Percentiles rank a stretch among this genome's conserved stretches.
Evolutionary conservation across 2,113 vertebrate genomes (phyloP).

Genomic region (Eolophus roseicapilla): DNA sequence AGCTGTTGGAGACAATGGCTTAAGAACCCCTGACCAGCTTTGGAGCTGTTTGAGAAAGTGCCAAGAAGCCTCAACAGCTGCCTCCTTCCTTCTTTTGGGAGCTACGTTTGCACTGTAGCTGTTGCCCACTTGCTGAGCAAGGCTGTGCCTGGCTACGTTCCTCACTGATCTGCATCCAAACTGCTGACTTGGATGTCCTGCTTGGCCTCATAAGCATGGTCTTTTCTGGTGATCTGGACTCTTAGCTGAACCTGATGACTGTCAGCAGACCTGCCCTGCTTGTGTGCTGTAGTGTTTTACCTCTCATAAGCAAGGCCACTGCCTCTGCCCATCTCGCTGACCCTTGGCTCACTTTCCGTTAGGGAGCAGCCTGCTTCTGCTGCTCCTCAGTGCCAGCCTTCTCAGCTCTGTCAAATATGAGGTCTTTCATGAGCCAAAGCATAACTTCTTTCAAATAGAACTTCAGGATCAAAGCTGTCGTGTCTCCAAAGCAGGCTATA

Average conservation of each 20-base stretch:
- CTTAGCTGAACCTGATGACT: background rate
- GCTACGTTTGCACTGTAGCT: accelerated
- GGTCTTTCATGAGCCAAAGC: background rate
- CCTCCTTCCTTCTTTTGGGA: background rate
- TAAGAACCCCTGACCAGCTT: background rate
- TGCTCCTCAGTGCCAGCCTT: background rate
- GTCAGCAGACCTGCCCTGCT: background rate
- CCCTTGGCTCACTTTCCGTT: background rate
- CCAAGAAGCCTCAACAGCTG: background rate
- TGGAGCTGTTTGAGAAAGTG: background rate
- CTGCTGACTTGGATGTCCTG: background rate
- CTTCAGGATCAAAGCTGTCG: background rate
- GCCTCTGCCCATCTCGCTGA: background rate
- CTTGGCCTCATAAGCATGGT: background rate
- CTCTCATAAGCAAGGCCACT: background rate
- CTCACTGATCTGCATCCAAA: background rate
- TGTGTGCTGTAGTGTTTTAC: accelerated
- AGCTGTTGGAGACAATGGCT: background rate
- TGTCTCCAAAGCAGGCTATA: background rate
- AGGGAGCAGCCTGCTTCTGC: background rate
- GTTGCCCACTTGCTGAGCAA: background rate
- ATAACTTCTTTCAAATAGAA: background rate
- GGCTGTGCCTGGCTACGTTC: background rate
- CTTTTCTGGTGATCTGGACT: background rate
- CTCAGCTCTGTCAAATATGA: background rate